Base-by-base conservation (phyloP, 2,113 vertebrate species). In the Spermophilus dauricus region DNA sequence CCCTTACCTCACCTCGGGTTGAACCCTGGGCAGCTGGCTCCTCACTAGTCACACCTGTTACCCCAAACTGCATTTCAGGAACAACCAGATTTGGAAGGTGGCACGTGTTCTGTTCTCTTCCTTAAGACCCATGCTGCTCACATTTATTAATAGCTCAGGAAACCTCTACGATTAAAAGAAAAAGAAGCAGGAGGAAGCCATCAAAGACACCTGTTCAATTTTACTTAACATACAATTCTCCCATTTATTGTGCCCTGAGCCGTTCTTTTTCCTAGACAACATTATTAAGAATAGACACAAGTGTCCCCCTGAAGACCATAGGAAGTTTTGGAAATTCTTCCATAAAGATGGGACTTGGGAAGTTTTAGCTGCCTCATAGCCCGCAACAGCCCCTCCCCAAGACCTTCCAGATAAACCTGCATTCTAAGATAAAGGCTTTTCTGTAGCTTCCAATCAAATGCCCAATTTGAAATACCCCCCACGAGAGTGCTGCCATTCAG, bases 401-500 rank as follows among this genome's bases (percentile, higher is more conserved):
- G 9, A 24, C 2, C 42, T 39, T 42, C 61, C 26, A 26, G 34
- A 34, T 5, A 70, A 61, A 65, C 18, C 42, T 11, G 4, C 8
- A 17, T 51, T 72, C 75, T 14, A 45, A 76, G 56, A 65, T 18
- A 48, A 11, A 76, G 22, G 3, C 28, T 83, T 81, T 20, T 96
- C 14, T 34, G 16, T 7, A 73, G 45, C 34, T 76, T 77, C 12
- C 48, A 42, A 89, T 42, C 32, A 65, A 86, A 69, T 51, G 26
- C 24, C 7, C 53, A n/a, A 75, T 10, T 42, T 4, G 1, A 26
- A 91, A 18, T 24, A 2, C 3, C 2, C 20, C 16, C 67, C 0
- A 0, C 1, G 28, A 26, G 39, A 76, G 1, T 16, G 17, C 2
- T 17, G 17, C 0, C 37, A 10, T 4, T 42, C 37, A 65, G 39